A percentile compares a stretch with the other conserved stretches of the same genome.
phyloP scores from a whole-genome alignment of 2,888 invertebrate species.

The Yponomeuta plumbellus region DNA sequence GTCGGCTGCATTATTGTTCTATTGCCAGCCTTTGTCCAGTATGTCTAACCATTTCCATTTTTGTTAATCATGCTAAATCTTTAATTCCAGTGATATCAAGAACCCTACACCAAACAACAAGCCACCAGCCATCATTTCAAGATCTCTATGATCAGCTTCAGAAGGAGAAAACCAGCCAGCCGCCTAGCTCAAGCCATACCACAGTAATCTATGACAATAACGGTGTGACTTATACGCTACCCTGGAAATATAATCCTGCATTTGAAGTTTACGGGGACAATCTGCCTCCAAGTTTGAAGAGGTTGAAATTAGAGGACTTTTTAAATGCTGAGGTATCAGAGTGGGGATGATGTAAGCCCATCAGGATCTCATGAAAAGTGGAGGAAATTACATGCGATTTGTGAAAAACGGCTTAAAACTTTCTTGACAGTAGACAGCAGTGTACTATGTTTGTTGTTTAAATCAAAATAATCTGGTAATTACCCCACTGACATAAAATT shows the following conservation, averaged over 20 bases:
- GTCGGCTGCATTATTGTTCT: slow-evolving; percentile 11
- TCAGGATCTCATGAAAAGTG: too few relatives aligned
- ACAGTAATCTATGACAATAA: slow-evolving; percentile 48
- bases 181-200: slow-evolving; percentile 26
- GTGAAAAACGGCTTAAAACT: too few relatives aligned
- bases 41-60: neutral
- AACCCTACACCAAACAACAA: slow-evolving; percentile 26
- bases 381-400: too few relatives aligned
- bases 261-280: slow-evolving; percentile 61
- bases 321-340: slow-evolving; percentile 59
- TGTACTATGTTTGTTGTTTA: too few relatives aligned
- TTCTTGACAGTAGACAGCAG: too few relatives aligned
- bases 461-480: too few relatives aligned
- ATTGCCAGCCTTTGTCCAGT: too few relatives aligned
- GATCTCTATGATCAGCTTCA: slow-evolving; percentile 52
- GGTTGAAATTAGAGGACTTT: slow-evolving; percentile 73
- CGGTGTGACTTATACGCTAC: slow-evolving; percentile 58
- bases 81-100: slow-evolving; percentile 41
- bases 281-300: slow-evolving; percentile 78
- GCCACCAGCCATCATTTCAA: slow-evolving; percentile 43
- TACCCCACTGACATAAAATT: too few relatives aligned
- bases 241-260: slow-evolving; percentile 73
- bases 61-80: neutral
- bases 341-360: slow-evolving; percentile 66
- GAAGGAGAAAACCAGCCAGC: slow-evolving; percentile 36